phyloP scores from a whole-genome alignment of 1,140 invertebrate species.

The Panagrolaimus sp. region DNA sequence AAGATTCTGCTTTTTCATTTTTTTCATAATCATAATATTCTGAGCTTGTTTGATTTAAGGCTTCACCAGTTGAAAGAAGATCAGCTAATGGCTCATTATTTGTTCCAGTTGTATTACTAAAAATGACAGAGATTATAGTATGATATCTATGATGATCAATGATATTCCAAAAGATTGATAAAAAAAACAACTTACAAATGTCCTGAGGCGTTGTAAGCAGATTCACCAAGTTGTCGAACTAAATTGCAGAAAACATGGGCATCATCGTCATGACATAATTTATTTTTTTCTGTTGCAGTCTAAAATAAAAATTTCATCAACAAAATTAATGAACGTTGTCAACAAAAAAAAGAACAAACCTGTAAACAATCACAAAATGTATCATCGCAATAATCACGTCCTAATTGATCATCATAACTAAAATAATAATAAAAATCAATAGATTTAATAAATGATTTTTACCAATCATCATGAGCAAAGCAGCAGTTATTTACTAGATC shows the following conservation, averaged over 20 bases:
- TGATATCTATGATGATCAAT: no score
- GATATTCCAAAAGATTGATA: no score
- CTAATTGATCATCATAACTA: constrained; percentile 23
- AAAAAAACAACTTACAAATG: no score
- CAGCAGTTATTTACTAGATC: constrained; percentile 22
- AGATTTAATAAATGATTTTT: background rate
- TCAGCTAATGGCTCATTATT: no score
- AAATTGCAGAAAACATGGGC: constrained; percentile 18
- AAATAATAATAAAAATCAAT: constrained; percentile 10
- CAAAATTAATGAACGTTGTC: no score
- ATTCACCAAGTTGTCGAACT: constrained; percentile 22
- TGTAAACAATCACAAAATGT: constrained; percentile 23
- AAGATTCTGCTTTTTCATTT: no score
- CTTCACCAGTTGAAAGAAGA: no score
- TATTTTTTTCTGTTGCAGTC: constrained; percentile 16
- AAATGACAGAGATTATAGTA: no score
- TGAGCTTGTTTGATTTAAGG: no score
- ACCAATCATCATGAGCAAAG: constrained; percentile 20
- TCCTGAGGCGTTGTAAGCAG: constrained; percentile 19
- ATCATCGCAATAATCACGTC: constrained; percentile 20
- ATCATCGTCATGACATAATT: constrained; percentile 20
- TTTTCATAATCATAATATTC: no score
- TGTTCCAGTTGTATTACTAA: no score
- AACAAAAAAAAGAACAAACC: background rate
- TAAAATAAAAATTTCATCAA: background rate